Conservation (phyloP, 2,113 vertebrate species). For the Jaculus jaculus region DNA sequence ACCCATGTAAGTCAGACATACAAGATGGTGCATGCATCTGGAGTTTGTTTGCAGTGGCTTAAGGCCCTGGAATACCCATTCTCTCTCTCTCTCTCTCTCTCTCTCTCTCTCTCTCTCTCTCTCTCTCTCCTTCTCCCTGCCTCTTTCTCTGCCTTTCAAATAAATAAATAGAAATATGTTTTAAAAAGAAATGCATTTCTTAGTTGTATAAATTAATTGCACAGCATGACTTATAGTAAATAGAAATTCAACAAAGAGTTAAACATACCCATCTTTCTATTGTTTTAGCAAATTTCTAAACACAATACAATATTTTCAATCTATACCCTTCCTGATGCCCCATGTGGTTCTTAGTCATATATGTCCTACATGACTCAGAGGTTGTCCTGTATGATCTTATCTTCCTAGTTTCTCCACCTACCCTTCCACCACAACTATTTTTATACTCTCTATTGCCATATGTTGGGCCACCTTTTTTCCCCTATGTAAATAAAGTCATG, state of each 20-base stretch:
- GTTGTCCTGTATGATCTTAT: neutral
- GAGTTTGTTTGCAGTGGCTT: no score
- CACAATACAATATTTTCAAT: neutral
- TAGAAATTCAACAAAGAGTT: neutral
- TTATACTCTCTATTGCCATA: neutral
- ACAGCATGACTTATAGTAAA: no score
- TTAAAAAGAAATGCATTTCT: neutral
- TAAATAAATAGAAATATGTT: no score
- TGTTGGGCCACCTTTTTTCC: neutral
- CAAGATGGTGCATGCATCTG: no score
- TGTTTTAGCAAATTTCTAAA: neutral
- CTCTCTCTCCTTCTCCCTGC: no score
- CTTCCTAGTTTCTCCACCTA: neutral
- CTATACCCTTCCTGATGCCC: fast-evolving
- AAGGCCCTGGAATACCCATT: no score
- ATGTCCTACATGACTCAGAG: no score
- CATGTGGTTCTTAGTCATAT: neutral
- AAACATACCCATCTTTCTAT: neutral
- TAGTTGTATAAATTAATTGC: neutral
- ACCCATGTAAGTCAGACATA: no score
- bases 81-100: no score
- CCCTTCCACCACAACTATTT: neutral
- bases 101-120: no score
- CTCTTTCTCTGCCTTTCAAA: no score
- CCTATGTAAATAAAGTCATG: neutral